Conservation (phyloP, 2,797 vertebrate genomes). For the Chaetophractus vellerosus region DNA sequence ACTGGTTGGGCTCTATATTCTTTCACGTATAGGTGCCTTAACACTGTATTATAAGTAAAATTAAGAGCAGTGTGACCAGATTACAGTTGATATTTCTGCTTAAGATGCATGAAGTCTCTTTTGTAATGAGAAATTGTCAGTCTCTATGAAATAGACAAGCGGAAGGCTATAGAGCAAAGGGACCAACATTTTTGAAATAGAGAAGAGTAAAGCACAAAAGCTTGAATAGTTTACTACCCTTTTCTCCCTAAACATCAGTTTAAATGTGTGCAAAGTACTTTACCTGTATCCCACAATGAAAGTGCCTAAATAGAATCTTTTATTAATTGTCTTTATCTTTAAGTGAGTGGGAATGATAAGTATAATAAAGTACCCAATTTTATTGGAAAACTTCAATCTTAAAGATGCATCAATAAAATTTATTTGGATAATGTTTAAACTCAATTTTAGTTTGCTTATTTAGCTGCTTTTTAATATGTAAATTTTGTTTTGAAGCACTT, state of each 20-base stretch:
- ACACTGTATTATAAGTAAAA: conserved; percentile 50
- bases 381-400: conserved; percentile 50
- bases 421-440: background rate
- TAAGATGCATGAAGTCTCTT: conserved; percentile 32
- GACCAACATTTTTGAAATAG: background rate
- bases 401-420: conserved; percentile 24
- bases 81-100: conserved; percentile 9
- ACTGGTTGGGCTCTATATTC: background rate
- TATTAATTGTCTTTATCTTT: conserved; percentile 48
- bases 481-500: background rate
- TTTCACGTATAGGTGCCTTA: conserved; percentile 57
- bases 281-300: background rate
- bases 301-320: background rate
- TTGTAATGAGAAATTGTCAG: background rate
- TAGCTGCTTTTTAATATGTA: background rate
- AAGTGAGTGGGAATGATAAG: background rate
- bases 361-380: conserved; percentile 26
- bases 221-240: background rate
- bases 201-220: background rate
- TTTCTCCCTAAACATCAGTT: background rate
- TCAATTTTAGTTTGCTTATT: conserved; percentile 40
- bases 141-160: background rate
- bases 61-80: conserved; percentile 9
- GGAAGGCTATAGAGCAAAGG: background rate
- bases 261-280: background rate